Evolutionary conservation across 2,113 vertebrate genomes (phyloP), one percentile per base, ranked within the genome.

Genomic region (Gymnobelideus leadbeateri): DNA sequence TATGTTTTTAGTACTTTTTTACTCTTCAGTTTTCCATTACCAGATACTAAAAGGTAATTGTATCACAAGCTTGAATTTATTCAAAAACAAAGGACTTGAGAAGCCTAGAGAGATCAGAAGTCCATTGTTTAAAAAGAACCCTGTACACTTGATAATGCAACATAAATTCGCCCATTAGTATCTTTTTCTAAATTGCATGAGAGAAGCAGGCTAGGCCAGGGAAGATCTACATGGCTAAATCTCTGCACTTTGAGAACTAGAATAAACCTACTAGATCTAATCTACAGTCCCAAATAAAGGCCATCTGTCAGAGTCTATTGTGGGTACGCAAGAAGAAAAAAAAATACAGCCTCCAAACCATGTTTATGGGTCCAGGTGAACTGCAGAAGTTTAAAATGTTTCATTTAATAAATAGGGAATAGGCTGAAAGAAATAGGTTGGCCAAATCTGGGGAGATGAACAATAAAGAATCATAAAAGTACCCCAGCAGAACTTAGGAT

Each of bases 221-320:
- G 16, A 61, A 93, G 89, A 61, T 91, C 91, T 43, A 92, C 46
- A 92, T 26, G 46, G 25, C 21, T 89, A 28, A 53, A 68, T 51
- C 46, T 46, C 89, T 91, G 92, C 26, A 93, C 49, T 92, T 21
- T 90, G 9, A 28, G 43, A 43, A 92, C 46, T 91, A 24, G 43
- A 95, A 61, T 77, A 93, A 92, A 93, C 24, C 37, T 84, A 92
- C n/a, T 57, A 93, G 53, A 95, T 53, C 92, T 90, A 95, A 89
- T 68, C 46, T 90, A 68, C 28, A 93, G 46, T 93, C 94, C 49
- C 96, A 93, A 84, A 94, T 57, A 94, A 97, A 96, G 92, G 91
- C 68, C 50, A 94, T 91, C 92, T 61, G 89, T 61, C 21, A 91
- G 50, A 97, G 77, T 10, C 92, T 91, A 47, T 92, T 89, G 9